Evolutionary conservation across 2,888 invertebrate species (phyloP).

Genomic region (Diaperis boleti): DNA sequence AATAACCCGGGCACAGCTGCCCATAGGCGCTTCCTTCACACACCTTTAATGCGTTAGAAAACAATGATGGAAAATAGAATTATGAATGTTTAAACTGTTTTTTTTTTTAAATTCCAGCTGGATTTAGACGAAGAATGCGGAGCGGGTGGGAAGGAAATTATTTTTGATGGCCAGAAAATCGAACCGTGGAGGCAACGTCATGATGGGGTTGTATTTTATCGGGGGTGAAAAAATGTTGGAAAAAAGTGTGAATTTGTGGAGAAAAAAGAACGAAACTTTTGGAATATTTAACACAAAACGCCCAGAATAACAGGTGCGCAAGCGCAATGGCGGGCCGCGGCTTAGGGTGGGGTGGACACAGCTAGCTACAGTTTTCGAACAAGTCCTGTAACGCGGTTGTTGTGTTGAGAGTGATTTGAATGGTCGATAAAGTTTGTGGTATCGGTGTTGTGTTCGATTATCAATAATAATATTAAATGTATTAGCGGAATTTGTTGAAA

Average conservation of each 20-base stretch:
- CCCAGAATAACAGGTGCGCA: constrained; percentile 45
- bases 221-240: too few relatives aligned
- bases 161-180: too few relatives aligned
- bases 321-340: constrained; percentile 15
- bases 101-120: too few relatives aligned
- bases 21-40: too few relatives aligned
- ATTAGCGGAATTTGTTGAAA: neutral
- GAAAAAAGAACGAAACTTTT: constrained; percentile 18
- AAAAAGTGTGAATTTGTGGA: neutral
- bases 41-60: too few relatives aligned
- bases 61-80: too few relatives aligned
- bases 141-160: too few relatives aligned
- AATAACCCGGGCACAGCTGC: too few relatives aligned
- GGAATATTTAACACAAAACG: constrained; percentile 37
- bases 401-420: constrained; percentile 37
- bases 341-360: constrained; percentile 43
- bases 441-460: constrained; percentile 38
- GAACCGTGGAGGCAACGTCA: too few relatives aligned
- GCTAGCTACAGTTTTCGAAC: constrained; percentile 44
- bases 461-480: constrained; percentile 20
- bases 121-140: too few relatives aligned
- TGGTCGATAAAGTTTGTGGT: constrained; percentile 35
- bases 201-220: too few relatives aligned
- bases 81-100: too few relatives aligned
- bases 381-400: constrained; percentile 41